Conservation (phyloP, 2,797 vertebrate species). For the Nyctalus aviator region DNA sequence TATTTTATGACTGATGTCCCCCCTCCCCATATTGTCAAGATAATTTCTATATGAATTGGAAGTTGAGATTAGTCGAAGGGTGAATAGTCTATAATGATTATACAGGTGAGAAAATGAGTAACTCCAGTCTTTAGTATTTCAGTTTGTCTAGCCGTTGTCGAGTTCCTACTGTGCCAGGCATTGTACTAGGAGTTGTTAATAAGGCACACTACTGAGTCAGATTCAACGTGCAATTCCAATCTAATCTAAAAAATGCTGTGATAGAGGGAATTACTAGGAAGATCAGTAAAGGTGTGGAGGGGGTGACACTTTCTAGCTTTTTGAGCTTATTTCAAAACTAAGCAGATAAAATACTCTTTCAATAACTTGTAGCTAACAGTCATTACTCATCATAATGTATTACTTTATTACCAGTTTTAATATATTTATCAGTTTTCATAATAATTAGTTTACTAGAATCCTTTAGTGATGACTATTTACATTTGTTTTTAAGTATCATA, state of each 20-base stretch:
- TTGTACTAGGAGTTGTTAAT: neutral
- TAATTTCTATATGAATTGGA: neutral
- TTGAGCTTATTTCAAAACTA: constrained; percentile 35
- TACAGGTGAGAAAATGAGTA: neutral
- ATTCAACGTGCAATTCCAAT: neutral
- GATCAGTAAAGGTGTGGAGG: neutral
- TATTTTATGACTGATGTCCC: neutral
- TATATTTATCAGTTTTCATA: neutral
- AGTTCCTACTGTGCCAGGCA: neutral
- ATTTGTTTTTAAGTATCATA: neutral
- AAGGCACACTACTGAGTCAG: neutral
- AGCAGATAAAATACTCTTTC: constrained; percentile 18
- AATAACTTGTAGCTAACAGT: neutral
- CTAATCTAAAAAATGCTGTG: neutral
- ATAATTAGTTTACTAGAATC: neutral
- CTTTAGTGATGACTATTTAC: neutral
- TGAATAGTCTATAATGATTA: neutral
- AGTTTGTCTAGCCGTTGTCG: neutral
- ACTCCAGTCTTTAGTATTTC: neutral
- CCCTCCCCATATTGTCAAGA: neutral
- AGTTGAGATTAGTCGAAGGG: neutral
- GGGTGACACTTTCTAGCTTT: neutral
- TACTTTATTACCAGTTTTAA: constrained; percentile 1
- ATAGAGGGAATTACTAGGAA: neutral
- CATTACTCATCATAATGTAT: neutral